A percentile compares a stretch with the other conserved stretches of the same genome.
Evolutionary conservation across 2,797 vertebrate genomes (phyloP).

Genomic region (Anguilla obscura): DNA sequence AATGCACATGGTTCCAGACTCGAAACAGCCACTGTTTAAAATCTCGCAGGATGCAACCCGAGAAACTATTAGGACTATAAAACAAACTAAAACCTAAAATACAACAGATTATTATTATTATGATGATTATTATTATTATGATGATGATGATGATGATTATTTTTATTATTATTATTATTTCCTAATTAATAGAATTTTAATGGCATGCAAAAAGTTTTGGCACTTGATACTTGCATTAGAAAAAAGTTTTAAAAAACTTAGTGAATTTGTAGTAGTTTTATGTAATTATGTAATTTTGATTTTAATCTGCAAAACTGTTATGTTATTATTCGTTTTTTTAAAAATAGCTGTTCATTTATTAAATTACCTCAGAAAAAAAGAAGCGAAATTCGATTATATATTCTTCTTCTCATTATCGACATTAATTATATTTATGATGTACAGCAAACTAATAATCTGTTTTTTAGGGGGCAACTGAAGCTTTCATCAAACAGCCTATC

Average conservation of each 20-base stretch:
- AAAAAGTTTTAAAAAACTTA: no score
- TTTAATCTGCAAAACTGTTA: neutral
- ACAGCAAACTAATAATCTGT: neutral
- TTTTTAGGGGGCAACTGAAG: slow-evolving; percentile 34
- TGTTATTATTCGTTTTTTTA: neutral
- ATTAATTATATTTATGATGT: neutral
- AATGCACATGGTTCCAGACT: neutral
- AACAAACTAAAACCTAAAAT: neutral
- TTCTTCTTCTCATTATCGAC: neutral
- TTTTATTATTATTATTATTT: slow-evolving; percentile 14
- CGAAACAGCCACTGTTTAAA: slow-evolving; percentile 1
- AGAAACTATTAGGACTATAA: neutral
- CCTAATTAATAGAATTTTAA: no score
- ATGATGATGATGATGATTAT: neutral
- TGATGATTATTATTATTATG: neutral
- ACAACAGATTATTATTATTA: neutral
- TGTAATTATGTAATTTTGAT: no score
- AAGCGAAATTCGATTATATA: neutral
- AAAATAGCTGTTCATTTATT: neutral
- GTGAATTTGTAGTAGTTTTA: no score
- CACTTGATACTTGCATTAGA: no score
- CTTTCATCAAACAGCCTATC: neutral
- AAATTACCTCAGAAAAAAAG: neutral
- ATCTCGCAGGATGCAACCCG: neutral
- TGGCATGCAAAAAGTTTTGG: no score